phyloP scores from a whole-genome alignment of 2,113 vertebrate genomes.

The Oncorhynchus keta region DNA sequence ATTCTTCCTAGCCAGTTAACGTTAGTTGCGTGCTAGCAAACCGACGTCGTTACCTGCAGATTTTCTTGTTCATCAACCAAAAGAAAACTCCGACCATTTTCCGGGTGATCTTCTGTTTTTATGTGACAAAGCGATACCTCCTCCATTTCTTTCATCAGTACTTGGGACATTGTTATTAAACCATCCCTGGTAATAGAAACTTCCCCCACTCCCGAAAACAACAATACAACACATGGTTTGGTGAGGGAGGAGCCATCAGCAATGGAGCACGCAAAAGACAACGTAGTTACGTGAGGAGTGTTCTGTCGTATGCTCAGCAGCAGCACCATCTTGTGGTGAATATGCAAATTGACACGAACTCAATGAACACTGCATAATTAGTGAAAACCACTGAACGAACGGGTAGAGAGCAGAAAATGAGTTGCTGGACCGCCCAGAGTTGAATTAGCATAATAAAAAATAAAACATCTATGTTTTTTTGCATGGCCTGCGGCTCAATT shows the following conservation, averaged over 20 bases:
- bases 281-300: background rate
- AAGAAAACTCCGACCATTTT: slow-evolving; percentile 67
- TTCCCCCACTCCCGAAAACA: slow-evolving; percentile 62
- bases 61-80: slow-evolving; percentile 79
- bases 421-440: too few relatives aligned
- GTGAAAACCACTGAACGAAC: too few relatives aligned
- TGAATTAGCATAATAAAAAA: too few relatives aligned
- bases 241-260: slow-evolving; percentile 27
- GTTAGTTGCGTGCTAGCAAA: slow-evolving; percentile 12
- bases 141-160: slow-evolving; percentile 70
- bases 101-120: slow-evolving; percentile 32
- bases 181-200: slow-evolving; percentile 36
- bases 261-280: slow-evolving; percentile 20
- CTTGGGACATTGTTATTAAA: slow-evolving; percentile 69
- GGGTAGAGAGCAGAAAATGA: too few relatives aligned
- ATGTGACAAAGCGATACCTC: slow-evolving; percentile 42
- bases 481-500: too few relatives aligned
- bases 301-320: background rate
- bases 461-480: too few relatives aligned
- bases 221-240: slow-evolving; percentile 19
- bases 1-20: slow-evolving; percentile 32
- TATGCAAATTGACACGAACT: background rate
- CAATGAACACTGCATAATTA: too few relatives aligned
- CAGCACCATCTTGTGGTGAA: slow-evolving; percentile 52
- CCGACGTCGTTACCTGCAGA: slow-evolving; percentile 67